phyloP scores from a whole-genome alignment of 2,113 vertebrate genomes.

The Pantherophis guttatus region DNA sequence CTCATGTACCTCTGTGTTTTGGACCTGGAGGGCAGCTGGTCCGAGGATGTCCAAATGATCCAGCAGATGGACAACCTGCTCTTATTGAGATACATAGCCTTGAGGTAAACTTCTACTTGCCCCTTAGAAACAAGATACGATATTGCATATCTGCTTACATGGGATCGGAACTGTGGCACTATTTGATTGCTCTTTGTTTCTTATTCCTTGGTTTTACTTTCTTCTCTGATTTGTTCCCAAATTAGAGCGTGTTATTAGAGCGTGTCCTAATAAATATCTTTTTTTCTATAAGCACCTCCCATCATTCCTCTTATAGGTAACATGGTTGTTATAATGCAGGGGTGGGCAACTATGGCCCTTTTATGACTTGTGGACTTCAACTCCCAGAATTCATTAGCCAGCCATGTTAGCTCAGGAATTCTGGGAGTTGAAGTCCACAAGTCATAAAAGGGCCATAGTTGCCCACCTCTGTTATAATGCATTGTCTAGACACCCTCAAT shows the following conservation, averaged over 20 bases:
- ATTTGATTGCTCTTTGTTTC: background rate
- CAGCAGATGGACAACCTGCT: conserved; percentile 67
- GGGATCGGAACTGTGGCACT: background rate
- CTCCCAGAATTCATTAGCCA: too few species aligned
- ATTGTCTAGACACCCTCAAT: background rate
- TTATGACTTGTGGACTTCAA: too few species aligned
- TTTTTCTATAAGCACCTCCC: background rate
- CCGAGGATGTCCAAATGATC: conserved; percentile 65
- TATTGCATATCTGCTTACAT: background rate
- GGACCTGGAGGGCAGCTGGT: conserved; percentile 84
- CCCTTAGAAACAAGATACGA: rapidly evolving
- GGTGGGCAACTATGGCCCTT: too few species aligned
- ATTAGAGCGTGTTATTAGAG: too few species aligned
- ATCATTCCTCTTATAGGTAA: background rate
- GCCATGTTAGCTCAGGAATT: too few species aligned
- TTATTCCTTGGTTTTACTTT: background rate
- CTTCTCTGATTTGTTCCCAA: background rate
- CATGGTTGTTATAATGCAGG: background rate
- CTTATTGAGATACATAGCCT: conserved; percentile 82
- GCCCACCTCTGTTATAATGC: too few species aligned
- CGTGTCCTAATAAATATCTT: background rate
- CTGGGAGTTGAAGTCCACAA: too few species aligned
- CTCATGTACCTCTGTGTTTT: conserved; percentile 78
- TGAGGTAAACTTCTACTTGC: conserved; percentile 71
- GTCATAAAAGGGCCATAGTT: too few species aligned